Base-by-base conservation (phyloP, 2,113 vertebrate species). In the Triplophysa tibetana region DNA sequence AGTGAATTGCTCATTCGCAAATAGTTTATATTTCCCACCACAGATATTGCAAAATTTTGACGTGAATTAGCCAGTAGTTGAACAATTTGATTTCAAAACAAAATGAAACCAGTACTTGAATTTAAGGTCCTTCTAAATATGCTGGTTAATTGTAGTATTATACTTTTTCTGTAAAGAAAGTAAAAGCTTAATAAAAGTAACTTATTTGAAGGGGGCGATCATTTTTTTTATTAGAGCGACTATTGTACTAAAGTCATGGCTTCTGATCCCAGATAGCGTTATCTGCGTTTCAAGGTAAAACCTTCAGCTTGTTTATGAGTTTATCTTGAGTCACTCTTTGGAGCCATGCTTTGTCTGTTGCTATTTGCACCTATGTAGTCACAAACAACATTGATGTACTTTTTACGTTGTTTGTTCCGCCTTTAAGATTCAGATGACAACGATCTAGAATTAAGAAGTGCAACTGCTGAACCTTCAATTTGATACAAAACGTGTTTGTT, bases 231-330 rank as follows among this genome's bases (percentile, higher is more conserved):
- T 5, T 45, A 10, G 4, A 65, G 58, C 10, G 21, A 8, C 23
- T n/a, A 24, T 12, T 41, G 13, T 63, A 26, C 38, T 73, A 26
- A 48, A 60, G 29, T 60, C 76, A 75, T 26, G 56, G 14, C 41
- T 83, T 75, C 29, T 79, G 12, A 64, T 63, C 41, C 1, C 19
- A 29, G 81, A 78, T 79, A 79, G 72, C 5, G 21, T 81, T 75
- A 81, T 81, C 72, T 52, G 16, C 72, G 17, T 76, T 62, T 81
- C 52, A 75, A 81, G 64, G 72, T 19, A 75, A 56, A 56, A 23
- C 60, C 14, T 21, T 54, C 13, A 16, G 52, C 4, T 41, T 56
- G 45, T 80, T 56, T 38, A 50, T 26, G 21, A 66, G 16, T 75
- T 45, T 66, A 12, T 67, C 52, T 60, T 17, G 3, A 69, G 41